Conservation (phyloP, 2,888 invertebrate species). For the Cheilosia grossa region DNA sequence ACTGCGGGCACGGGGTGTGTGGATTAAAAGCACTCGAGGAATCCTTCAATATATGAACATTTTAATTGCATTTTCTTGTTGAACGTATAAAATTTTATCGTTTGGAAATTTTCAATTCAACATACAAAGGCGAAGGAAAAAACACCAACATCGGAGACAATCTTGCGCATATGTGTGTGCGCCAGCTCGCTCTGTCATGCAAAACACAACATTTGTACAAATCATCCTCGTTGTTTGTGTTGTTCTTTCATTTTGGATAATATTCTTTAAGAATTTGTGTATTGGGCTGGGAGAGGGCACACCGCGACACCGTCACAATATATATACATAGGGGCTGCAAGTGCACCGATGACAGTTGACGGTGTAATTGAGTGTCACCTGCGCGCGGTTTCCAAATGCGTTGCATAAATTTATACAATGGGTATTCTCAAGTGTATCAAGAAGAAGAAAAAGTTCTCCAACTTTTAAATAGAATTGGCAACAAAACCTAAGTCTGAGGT, state of each 20-base stretch:
- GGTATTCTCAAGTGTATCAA: too few relatives aligned
- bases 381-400: not conserved
- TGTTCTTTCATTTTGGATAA: constrained; percentile 8
- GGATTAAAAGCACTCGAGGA: constrained; percentile 75
- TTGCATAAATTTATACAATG: too few relatives aligned
- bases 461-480: too few relatives aligned
- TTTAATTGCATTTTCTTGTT: constrained; percentile 75
- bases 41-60: constrained; percentile 75
- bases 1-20: constrained; percentile 45
- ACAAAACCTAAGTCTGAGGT: too few relatives aligned
- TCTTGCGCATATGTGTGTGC: constrained; percentile 43
- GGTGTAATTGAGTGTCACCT: not conserved
- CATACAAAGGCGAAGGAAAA: constrained; percentile 31
- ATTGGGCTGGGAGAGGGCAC: not conserved
- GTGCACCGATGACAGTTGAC: not conserved
- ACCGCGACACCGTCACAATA: not conserved
- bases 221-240: constrained; percentile 41
- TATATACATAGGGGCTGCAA: not conserved
- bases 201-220: constrained; percentile 37
- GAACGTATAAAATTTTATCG: constrained; percentile 81
- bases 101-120: constrained; percentile 81
- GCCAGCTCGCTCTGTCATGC: constrained; percentile 10
- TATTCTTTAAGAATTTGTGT: not conserved
- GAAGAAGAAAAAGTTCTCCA: too few relatives aligned
- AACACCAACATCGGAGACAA: constrained; percentile 49